phyloP scores from a whole-genome alignment of 2,888 invertebrate species.

The Helobdella robusta region DNA sequence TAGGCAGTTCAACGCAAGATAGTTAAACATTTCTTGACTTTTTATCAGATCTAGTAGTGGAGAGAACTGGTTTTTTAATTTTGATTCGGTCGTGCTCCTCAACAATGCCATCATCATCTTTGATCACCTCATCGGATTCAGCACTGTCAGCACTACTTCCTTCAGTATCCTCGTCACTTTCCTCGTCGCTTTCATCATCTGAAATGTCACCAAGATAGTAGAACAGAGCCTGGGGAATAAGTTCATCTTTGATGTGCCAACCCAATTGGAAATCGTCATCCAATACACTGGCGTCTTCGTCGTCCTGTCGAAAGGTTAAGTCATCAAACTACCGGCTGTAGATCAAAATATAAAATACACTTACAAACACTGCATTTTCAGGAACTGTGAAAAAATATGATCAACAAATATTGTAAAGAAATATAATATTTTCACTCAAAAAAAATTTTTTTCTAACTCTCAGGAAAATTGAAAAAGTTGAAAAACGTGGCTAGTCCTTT shows the following conservation, averaged over 20 bases:
- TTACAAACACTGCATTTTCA: not conserved
- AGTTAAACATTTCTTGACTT: no score
- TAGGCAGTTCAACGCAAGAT: no score
- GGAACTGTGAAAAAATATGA: not conserved
- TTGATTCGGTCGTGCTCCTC: no score
- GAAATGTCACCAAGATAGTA: not conserved
- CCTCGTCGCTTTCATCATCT: not conserved
- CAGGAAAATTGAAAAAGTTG: constrained; percentile 1
- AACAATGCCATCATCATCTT: no score
- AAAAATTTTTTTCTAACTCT: not conserved
- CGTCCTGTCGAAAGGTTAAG: no score
- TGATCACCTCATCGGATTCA: no score
- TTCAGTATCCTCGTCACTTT: no score
- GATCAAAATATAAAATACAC: no score
- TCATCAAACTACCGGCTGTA: no score
- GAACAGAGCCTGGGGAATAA: not conserved
- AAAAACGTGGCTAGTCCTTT: not conserved
- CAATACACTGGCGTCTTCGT: not conserved
- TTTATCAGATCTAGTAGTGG: no score
- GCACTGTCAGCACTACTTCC: not conserved
- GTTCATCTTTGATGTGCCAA: constrained; percentile 12
- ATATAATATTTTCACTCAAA: not conserved
- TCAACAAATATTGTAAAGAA: not conserved
- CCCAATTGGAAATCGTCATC: constrained; percentile 6
- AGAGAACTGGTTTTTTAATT: no score